A percentile compares a stretch with the other conserved stretches of the same genome.
These are phyloP conservation scores for Tetrao urogallus DNA, from an alignment of 2,113 vertebrate genomes.

Conservation along the genomic window DNA sequence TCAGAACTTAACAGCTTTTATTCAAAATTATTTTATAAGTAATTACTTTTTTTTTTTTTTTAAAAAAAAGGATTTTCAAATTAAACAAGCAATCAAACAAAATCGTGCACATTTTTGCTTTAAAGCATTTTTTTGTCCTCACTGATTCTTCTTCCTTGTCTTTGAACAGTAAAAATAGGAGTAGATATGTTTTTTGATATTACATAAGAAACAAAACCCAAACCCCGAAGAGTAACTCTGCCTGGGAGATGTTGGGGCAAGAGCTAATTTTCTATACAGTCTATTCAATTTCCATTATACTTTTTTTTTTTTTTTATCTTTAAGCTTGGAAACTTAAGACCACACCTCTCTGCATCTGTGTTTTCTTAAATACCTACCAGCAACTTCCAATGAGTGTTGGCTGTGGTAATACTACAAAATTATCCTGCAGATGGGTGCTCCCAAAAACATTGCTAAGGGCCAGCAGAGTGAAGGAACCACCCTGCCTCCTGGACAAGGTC, in stretches of 20 bases:
- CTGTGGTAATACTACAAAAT: background rate
- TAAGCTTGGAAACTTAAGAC: background rate
- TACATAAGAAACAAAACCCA: background rate
- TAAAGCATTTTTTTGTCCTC: background rate
- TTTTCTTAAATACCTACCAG: background rate
- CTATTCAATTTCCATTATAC: background rate
- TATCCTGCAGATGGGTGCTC: fast-evolving
- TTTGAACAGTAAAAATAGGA: background rate
- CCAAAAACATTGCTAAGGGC: fast-evolving
- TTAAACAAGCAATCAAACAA: background rate
- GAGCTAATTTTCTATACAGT: background rate
- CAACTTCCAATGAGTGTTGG: fast-evolving
- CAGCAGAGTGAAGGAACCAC: background rate
- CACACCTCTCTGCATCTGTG: background rate
- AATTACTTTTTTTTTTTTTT: background rate
- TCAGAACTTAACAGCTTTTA: background rate
- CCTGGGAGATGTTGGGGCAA: background rate
- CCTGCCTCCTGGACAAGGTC: background rate
- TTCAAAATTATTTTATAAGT: background rate
- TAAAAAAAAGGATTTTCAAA: background rate
- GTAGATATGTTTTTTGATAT: background rate
- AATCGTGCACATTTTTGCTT: background rate
- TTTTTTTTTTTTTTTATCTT: background rate
- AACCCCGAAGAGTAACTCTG: background rate
- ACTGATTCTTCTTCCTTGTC: background rate